Evolutionary conservation across 2,888 invertebrate species (phyloP), one percentile per base, ranked within the genome.

Genomic region (Heliconius aoede): DNA sequence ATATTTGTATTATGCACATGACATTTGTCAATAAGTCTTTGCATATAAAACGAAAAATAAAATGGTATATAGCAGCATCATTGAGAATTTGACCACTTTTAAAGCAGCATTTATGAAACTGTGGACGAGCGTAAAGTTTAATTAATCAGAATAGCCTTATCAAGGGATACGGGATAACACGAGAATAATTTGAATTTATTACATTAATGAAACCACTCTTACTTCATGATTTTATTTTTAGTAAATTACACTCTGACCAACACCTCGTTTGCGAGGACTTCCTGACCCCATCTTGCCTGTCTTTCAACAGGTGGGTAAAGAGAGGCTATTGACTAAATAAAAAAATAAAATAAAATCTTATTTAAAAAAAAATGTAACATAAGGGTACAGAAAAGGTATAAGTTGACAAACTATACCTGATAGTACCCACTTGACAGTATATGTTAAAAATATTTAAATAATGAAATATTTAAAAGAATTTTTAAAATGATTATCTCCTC

Each of bases 71-170:
- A 32, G 46, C 21, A 60, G 67, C 76, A 80, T 76, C 82, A 82
- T 84, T 84, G 87, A 85, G 84, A 85, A 85, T 85, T 87, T 85
- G 83, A 78, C 83, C 88, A 89, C 86, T 90, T 89, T 87, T 86
- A 88, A 88, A 86, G 83, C 85, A 83, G 84, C 88, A 86, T 88
- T 89, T 87, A 87, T 87, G 88, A 88, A 88, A 88, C 84, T 86
- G 85, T 84, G 84, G 80, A 78, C 83, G 83, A 83, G 84, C 86
- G 82, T 85, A 88, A 92, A 91, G 87, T 92, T 92, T 90, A 86
- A 90, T 90, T 90, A 92, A 91, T 92, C 91, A 91, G 88, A 89
- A 86, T 84, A 84, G 84, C 76, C 83, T 82, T 84, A 86, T 86
- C 88, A 88, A 88, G 85, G 83, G 86, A 84, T 85, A 82, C 82